Percentiles rank a stretch among this genome's conserved stretches.
Evolutionary conservation across 2,888 invertebrate species (phyloP).

Genomic region (Ormyrus thymus): DNA sequence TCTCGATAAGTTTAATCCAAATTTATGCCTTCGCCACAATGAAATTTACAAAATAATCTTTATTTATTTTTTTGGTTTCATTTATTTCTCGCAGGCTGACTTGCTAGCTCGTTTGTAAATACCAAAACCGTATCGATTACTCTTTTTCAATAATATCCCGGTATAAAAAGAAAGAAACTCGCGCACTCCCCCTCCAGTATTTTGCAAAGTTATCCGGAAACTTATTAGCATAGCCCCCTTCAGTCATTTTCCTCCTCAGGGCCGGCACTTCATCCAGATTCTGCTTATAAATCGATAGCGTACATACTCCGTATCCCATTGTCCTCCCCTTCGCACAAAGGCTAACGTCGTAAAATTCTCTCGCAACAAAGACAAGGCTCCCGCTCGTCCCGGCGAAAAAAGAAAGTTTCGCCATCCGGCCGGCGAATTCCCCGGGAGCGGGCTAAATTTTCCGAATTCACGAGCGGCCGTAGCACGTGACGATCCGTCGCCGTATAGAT

Average conservation of each 20-base stretch:
- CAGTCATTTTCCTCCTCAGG: not conserved
- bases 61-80: no score
- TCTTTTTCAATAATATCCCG: not conserved
- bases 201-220: not conserved
- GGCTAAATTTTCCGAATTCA: slow-evolving; percentile 36
- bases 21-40: no score
- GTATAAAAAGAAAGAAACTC: slow-evolving; percentile 4
- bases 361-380: slow-evolving; percentile 20
- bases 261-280: not conserved
- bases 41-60: no score
- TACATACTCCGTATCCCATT: slow-evolving; percentile 2
- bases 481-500: not conserved
- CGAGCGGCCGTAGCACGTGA: slow-evolving; percentile 11
- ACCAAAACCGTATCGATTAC: no score
- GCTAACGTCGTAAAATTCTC: slow-evolving; percentile 29
- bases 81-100: no score
- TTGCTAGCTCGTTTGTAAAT: no score
- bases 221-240: not conserved
- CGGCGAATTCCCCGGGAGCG: not conserved
- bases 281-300: slow-evolving; percentile 6
- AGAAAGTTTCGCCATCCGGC: not conserved
- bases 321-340: not conserved
- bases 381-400: not conserved
- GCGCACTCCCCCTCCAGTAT: not conserved
- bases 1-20: no score